Percentiles rank a stretch among this genome's conserved stretches.
Conservation (phyloP, 2,113 vertebrate species). For the Okapia johnstoni region DNA sequence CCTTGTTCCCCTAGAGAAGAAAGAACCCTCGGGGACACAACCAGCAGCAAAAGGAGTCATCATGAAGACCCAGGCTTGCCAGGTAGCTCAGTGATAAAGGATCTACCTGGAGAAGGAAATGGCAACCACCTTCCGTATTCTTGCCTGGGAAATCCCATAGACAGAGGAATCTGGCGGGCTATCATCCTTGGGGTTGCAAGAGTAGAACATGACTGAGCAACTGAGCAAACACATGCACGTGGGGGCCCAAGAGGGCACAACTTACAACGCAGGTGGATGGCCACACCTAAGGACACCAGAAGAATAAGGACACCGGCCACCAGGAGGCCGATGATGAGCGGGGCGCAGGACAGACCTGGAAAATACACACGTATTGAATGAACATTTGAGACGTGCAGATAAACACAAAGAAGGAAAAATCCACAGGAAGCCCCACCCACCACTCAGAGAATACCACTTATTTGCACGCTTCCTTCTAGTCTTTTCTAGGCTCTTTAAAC, state of each 20-base stretch:
- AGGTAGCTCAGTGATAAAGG: background rate
- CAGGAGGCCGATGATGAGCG: conserved; percentile 31
- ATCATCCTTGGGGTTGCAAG: background rate
- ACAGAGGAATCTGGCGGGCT: background rate
- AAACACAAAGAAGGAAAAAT: background rate
- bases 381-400: background rate
- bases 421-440: background rate
- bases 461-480: background rate
- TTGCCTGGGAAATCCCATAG: background rate
- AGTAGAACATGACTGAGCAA: background rate
- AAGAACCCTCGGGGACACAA: background rate
- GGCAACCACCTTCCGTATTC: background rate
- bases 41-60: background rate
- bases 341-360: conserved; percentile 20
- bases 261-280: conserved; percentile 57
- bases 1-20: background rate
- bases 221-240: background rate
- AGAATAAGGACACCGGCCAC: background rate
- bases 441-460: background rate
- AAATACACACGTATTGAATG: background rate
- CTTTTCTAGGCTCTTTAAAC: background rate
- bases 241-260: background rate
- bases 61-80: background rate
- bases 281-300: conserved; percentile 42
- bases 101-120: background rate